Percentiles rank a stretch among this genome's conserved stretches.
Evolutionary conservation across 2,888 invertebrate species (phyloP).

Genomic region (Drosophila borealis): DNA sequence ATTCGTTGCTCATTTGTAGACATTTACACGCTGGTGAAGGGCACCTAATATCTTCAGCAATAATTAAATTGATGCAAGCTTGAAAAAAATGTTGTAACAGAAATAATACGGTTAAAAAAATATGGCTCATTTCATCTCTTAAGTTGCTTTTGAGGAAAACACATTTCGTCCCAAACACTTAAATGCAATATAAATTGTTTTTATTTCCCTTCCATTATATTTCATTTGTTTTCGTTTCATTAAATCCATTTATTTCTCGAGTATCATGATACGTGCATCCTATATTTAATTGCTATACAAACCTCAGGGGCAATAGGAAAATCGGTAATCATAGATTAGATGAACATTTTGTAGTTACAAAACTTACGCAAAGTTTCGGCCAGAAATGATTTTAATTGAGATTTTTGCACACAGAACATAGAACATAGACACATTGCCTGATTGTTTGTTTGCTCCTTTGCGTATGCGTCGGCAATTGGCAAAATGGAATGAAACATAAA

Average conservation of each 20-base stretch:
- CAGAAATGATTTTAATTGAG: slow-evolving; percentile 57
- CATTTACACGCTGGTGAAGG: too few relatives aligned
- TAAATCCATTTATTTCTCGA: slow-evolving; percentile 53
- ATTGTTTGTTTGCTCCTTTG: slow-evolving; percentile 67
- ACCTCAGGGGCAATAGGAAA: slow-evolving; percentile 55
- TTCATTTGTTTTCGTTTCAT: slow-evolving; percentile 69
- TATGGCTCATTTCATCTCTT: slow-evolving; percentile 4
- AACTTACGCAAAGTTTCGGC: slow-evolving; percentile 41
- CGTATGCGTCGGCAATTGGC: slow-evolving; percentile 21
- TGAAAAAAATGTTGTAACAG: too few relatives aligned
- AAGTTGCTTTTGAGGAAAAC: slow-evolving; percentile 49
- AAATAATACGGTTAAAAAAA: too few relatives aligned
- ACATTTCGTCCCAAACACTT: slow-evolving; percentile 53
- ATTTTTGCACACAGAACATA: slow-evolving; percentile 34
- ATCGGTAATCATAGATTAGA: slow-evolving; percentile 71
- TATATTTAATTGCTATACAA: slow-evolving; percentile 68
- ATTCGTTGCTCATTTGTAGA: neutral
- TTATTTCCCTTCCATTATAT: slow-evolving; percentile 37
- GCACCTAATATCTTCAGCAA: too few relatives aligned
- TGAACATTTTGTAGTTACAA: slow-evolving; percentile 65
- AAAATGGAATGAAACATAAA: slow-evolving; percentile 74
- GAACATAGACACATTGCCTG: slow-evolving; percentile 42
- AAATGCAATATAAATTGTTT: slow-evolving; percentile 49
- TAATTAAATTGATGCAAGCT: too few relatives aligned
- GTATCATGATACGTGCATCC: slow-evolving; percentile 14